These are phyloP conservation scores for Patella caerulea DNA, from an alignment of 2,888 invertebrate species.

Conservation along the genomic window DNA sequence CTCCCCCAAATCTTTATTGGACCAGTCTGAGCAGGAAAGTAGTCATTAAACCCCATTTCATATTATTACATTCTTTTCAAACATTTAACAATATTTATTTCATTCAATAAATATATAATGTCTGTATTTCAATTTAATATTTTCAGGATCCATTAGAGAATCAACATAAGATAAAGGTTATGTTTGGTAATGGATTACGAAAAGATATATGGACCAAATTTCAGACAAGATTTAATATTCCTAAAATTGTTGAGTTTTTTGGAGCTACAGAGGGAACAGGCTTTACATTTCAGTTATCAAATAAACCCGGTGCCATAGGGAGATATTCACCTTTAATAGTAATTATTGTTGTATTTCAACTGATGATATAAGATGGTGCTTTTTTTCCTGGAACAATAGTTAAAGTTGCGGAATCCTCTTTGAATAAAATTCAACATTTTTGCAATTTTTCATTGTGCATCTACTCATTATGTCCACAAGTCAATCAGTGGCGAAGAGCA, in stretches of 20 bases:
- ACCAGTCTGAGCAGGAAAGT: too few species aligned
- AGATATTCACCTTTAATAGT: constrained; percentile 54
- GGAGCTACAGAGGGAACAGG: constrained; percentile 98
- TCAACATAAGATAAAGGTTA: constrained; percentile 75
- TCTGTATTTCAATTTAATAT: background rate
- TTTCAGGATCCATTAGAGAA: constrained; percentile 64
- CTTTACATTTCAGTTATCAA: constrained; percentile 92
- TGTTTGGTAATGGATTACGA: constrained; percentile 92
- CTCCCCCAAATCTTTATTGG: too few species aligned
- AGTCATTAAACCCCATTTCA: too few species aligned
- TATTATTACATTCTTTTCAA: too few species aligned
- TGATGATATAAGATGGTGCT: too few species aligned
- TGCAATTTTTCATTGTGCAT: background rate
- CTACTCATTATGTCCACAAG: too few species aligned
- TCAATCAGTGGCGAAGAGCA: too few species aligned
- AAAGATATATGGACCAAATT: constrained; percentile 94
- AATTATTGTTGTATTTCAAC: constrained; percentile 22
- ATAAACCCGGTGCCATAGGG: constrained; percentile 73
- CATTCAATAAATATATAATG: too few species aligned
- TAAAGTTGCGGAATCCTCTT: background rate
- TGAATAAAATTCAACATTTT: background rate
- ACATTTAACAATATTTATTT: too few species aligned
- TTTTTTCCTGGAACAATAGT: background rate
- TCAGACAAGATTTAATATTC: constrained; percentile 86
- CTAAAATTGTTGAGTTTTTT: constrained; percentile 90